These are phyloP conservation scores for Sycophila texana DNA, from an alignment of 2,888 invertebrate genomes.

Conservation along the genomic window DNA sequence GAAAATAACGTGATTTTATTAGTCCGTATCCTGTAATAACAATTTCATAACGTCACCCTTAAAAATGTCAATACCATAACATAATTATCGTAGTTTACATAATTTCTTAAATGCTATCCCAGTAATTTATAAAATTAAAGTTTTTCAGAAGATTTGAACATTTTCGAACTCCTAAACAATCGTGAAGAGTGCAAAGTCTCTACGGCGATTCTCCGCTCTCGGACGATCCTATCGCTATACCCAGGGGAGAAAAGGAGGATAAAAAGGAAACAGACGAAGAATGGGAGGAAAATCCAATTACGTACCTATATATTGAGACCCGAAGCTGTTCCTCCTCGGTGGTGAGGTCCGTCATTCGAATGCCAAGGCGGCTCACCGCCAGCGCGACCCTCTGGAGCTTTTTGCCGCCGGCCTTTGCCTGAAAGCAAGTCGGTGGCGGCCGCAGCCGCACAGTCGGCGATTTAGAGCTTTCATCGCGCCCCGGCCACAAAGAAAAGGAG, in stretches of 20 bases:
- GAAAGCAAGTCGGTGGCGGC: slow-evolving; percentile 57
- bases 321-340: slow-evolving; percentile 85
- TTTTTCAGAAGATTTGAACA: too few relatives aligned
- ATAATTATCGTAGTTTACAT: too few relatives aligned
- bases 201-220: too few relatives aligned
- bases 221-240: too few relatives aligned
- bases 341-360: slow-evolving; percentile 84
- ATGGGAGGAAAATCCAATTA: slow-evolving; percentile 27
- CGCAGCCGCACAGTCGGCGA: neutral
- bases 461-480: neutral
- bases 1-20: too few relatives aligned
- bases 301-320: slow-evolving; percentile 89
- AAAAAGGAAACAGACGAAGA: slow-evolving; percentile 38
- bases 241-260: neutral
- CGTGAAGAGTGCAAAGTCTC: too few relatives aligned
- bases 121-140: too few relatives aligned
- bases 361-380: slow-evolving; percentile 86
- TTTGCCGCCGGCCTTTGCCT: slow-evolving; percentile 79
- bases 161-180: too few relatives aligned
- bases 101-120: too few relatives aligned
- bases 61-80: too few relatives aligned
- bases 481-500: neutral
- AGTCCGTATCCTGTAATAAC: too few relatives aligned
- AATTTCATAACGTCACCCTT: too few relatives aligned
- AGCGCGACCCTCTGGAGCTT: slow-evolving; percentile 82